Evolutionary conservation across 2,888 invertebrate genomes (phyloP), one percentile per base, ranked within the genome.

Genomic region (Stenolophus ochropezus): DNA sequence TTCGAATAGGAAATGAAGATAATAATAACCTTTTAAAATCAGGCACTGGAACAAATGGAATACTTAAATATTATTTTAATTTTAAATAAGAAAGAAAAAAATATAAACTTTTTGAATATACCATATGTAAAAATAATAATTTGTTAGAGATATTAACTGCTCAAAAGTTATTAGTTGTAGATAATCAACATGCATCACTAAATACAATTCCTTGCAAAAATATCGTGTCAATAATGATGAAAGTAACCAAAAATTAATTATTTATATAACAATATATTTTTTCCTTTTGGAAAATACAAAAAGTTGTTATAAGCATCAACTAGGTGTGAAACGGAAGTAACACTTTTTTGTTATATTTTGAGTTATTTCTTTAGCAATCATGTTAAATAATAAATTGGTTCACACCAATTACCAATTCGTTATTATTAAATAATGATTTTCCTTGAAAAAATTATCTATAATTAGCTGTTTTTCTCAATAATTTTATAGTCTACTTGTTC

Each of bases 21-120:
- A 61, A 61, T 61, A 61, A 61, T 61, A 23, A 25, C 61, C 61
- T 25, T 61, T 61, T 25, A 61, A 61, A 61, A 61, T 11, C 25
- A 61, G 3, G 23, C 23, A 25, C 61, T 23, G 61, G 6, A 61
- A 61, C 61, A 61, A 23, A 61, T 61, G 23, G 61, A 61, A 23
- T 51, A 16, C 33, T 11, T 42, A 11, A 42, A 42, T 42, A 42
- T 42, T 11, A 42, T 42, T 42, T 42, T 42, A 42, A 42, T 42
- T 42, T 42, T 42, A 42, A 8, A 42, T 42, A 6, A 42, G 33
- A 42, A 6, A 42, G 8, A 11, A 6, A 42, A 11, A 42, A 6
- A 42, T 1, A 11, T 42, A 27, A 5, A 27, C 5, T 11, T 11
- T 3, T 42, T 11, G 33, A 42, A 42, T 1, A 0, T 42, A 8